Conservation (phyloP, 2,888 invertebrate genomes). For the Hydrotaea cyrtoneurina region DNA sequence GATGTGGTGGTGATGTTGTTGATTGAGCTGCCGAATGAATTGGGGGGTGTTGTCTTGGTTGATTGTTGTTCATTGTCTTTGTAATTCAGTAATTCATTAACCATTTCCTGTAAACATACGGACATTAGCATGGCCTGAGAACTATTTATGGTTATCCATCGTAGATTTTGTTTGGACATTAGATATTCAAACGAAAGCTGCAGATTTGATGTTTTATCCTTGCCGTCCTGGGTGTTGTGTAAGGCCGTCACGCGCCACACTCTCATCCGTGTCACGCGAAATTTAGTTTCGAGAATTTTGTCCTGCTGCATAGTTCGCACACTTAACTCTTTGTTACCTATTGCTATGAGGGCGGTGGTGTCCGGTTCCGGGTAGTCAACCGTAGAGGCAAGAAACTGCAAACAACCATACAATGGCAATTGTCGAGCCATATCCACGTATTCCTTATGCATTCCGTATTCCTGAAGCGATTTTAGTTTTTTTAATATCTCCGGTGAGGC, state of each 20-base stretch:
- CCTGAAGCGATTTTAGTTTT: constrained; percentile 87
- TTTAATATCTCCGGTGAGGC: constrained; percentile 86
- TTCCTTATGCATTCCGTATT: constrained; percentile 91
- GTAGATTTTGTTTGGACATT: constrained; percentile 93
- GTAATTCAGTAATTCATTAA: constrained; percentile 88
- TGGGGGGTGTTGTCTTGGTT: not conserved
- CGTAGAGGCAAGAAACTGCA: constrained; percentile 88
- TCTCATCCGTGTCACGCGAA: constrained; percentile 97
- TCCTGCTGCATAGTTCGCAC: constrained; percentile 84
- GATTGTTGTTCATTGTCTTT: constrained; percentile 62
- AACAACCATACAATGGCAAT: constrained; percentile 93
- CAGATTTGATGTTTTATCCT: constrained; percentile 79
- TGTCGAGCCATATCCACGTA: constrained; percentile 92
- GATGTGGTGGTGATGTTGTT: not conserved
- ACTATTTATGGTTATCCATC: constrained; percentile 96
- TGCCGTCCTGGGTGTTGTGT: constrained; percentile 81
- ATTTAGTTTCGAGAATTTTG: constrained; percentile 90
- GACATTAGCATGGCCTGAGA: constrained; percentile 97
- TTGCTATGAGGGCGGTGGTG: constrained; percentile 87
- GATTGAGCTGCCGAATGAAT: not conserved
- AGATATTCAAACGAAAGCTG: constrained; percentile 98
- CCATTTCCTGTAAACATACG: constrained; percentile 96
- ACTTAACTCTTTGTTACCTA: constrained; percentile 93
- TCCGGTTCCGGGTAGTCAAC: constrained; percentile 88
- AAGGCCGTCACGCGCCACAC: constrained; percentile 97